Percentiles rank a stretch among this genome's conserved stretches.
These are phyloP conservation scores for Montipora cactus DNA, from an alignment of 64 coral and sea anemone genomes.

Conservation along the genomic window DNA sequence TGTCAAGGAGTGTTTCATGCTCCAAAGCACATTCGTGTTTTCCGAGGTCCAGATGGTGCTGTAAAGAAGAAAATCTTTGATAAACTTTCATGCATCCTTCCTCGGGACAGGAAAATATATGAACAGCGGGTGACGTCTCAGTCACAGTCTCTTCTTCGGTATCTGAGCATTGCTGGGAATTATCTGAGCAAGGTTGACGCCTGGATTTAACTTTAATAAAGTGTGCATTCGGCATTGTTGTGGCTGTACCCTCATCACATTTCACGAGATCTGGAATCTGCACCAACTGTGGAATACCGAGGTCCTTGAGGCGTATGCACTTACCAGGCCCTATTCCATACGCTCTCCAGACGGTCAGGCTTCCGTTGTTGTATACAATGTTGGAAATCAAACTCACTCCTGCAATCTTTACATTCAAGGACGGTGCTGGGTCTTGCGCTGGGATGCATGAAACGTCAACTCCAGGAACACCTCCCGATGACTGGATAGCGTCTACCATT, in stretches of 20 bases:
- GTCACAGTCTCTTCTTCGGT: no score
- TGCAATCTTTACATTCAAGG: constrained; percentile 32
- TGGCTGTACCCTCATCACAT: neutral
- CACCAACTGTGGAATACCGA: constrained; percentile 11
- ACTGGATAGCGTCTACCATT: neutral
- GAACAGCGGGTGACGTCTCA: no score
- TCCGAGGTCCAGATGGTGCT: no score
- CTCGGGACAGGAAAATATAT: no score
- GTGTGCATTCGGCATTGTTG: constrained; percentile 6
- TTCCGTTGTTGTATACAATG: constrained; percentile 37
- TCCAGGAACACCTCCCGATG: constrained; percentile 41
- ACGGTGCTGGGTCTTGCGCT: neutral
- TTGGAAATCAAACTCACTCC: constrained; percentile 55
- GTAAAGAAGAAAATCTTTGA: no score
- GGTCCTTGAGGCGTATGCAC: constrained; percentile 1
- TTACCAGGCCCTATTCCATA: constrained; percentile 53
- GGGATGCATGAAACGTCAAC: constrained; percentile 21
- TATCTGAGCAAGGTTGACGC: neutral
- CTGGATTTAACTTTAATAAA: neutral
- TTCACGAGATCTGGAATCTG: neutral
- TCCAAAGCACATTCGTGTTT: no score
- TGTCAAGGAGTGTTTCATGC: no score
- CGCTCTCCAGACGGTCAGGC: constrained; percentile 33
- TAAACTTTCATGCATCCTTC: no score
- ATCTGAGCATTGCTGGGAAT: no score